phyloP scores from a whole-genome alignment of 1,140 invertebrate genomes.

The Pogonognathellus flavescens region DNA sequence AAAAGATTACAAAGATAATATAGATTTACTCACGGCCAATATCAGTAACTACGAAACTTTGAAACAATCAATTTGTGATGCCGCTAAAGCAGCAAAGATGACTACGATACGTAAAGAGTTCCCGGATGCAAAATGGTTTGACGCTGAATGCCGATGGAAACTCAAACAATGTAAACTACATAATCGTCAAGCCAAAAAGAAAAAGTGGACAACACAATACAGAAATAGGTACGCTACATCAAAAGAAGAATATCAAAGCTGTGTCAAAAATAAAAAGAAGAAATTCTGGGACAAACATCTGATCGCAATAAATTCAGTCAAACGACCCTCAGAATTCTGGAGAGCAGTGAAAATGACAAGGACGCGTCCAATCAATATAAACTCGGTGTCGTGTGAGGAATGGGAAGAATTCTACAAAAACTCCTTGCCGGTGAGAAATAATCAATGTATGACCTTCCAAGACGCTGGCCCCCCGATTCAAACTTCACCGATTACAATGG shows the following conservation, averaged over 20 bases:
- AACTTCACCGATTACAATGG: no score
- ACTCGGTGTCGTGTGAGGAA: no score
- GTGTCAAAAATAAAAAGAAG: no score
- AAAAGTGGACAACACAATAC: neutral
- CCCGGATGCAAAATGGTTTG: neutral
- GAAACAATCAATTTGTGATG: neutral
- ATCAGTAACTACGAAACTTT: neutral
- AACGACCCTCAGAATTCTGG: no score
- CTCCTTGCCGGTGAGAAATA: no score
- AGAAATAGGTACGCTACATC: neutral
- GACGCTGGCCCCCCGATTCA: no score
- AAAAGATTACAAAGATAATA: neutral
- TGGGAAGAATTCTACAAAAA: no score
- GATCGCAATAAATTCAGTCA: neutral
- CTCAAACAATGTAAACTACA: neutral
- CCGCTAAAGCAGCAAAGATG: neutral
- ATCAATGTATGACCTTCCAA: no score
- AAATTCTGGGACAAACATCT: no score
- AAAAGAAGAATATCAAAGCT: no score
- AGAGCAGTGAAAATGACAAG: no score
- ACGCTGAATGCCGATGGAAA: neutral
- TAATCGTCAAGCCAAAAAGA: neutral
- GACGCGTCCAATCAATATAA: no score
- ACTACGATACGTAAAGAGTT: neutral
- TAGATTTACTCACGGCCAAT: neutral